These are phyloP conservation scores for Maccullochella peelii DNA, from an alignment of 2,113 vertebrate genomes.

Conservation along the genomic window DNA sequence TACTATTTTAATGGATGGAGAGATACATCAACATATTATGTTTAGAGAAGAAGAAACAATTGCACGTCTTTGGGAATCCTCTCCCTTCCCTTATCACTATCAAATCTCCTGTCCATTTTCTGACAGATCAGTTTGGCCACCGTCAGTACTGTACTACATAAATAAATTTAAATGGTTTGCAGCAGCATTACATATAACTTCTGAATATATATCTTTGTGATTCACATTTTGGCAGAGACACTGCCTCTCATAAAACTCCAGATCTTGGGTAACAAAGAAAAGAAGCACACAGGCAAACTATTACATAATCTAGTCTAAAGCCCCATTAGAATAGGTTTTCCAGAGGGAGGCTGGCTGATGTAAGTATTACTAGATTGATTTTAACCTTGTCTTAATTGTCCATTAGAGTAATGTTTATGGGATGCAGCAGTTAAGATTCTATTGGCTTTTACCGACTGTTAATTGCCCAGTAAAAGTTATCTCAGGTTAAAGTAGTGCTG, in stretches of 20 bases:
- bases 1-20: not conserved
- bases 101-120: not conserved
- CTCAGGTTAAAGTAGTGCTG: not conserved
- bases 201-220: not conserved
- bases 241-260: not conserved
- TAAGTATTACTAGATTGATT: not conserved
- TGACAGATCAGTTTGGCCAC: not conserved
- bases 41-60: not conserved
- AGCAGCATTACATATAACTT: not conserved
- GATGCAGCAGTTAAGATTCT: not conserved
- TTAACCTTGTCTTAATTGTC: not conserved
- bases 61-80: not conserved
- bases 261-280: not conserved
- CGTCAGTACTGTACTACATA: not conserved
- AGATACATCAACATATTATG: not conserved
- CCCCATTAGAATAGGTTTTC: not conserved
- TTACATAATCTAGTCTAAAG: not conserved
- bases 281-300: not conserved
- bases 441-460: not conserved
- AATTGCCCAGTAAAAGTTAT: not conserved
- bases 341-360: not conserved
- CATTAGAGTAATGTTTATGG: not conserved
- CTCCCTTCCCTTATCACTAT: not conserved
- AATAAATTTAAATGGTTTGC: not conserved
- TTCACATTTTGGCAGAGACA: not conserved